Evolutionary conservation across 2,113 vertebrate genomes (phyloP), one percentile per base, ranked within the genome.

Genomic region (Pica pica): DNA sequence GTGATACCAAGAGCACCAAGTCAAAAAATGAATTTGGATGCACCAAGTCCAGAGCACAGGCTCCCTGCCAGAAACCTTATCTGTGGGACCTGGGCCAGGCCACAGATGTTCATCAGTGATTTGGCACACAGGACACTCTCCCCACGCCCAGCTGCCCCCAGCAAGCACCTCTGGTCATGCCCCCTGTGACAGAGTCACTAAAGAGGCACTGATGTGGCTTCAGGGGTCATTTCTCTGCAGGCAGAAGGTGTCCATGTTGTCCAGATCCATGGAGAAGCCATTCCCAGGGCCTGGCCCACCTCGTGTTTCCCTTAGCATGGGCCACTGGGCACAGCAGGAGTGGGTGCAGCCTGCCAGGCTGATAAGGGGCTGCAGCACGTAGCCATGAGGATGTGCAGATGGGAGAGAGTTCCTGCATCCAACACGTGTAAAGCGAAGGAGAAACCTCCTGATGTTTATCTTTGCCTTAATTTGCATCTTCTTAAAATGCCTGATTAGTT

Each of bases 401-500:
- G 84, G 60, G 87, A 70, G 83, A 83, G 52, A 47, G 70, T 47
- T 91, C 89, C 77, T 78, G 67, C 69, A 90, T 11, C 31, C 33
- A 1, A 19, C 71, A 68, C 21, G 6, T 1, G 1, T 44, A 60
- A 91, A 87, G 44, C 81, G 69, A 64, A 65, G 24, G 47, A 76
- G 61, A 91, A 87, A 81, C 22, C 74, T 87, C 92, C 77, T 67
- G 78, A 82, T 87, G 69, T 82, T 93, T 91, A 64, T 71, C 83
- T 89, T 42, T 78, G 77, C 53, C 24, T 64, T 92, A 16, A 89
- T 91, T 91, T 84, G 81, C 73, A 74, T 84, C 80, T 59, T 55
- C 80, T 92, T 91, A 59, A 94, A 95, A 90, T 24, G 73, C 44
- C 41, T 89, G 42, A 95, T 92, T 81, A 89, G 69, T 55, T 37